These are phyloP conservation scores for Synchiropus splendidus DNA, from an alignment of 2,113 vertebrate genomes.

Conservation along the genomic window DNA sequence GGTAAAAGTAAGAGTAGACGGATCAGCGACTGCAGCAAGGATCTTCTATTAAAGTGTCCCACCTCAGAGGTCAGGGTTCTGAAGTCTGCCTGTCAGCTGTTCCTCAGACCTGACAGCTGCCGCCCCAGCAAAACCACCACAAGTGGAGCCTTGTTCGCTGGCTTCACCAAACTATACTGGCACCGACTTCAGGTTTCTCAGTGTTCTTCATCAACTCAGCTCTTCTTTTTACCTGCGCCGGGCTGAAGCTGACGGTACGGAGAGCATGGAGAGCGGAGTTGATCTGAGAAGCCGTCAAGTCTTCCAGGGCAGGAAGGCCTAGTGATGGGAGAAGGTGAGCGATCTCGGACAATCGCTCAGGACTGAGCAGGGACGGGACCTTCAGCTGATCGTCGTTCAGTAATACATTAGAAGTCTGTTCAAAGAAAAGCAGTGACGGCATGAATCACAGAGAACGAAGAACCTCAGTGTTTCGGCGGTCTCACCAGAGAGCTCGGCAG, in stretches of 20 bases:
- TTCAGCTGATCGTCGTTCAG: constrained; percentile 38
- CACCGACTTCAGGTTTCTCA: background rate
- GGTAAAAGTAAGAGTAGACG: constrained; percentile 3
- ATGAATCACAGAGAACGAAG: background rate
- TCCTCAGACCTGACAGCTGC: constrained; percentile 24
- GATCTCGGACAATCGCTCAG: constrained; percentile 42
- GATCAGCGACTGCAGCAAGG: too few species aligned
- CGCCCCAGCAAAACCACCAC: constrained; percentile 17
- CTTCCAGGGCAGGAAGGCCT: constrained; percentile 58
- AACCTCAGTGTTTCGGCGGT: background rate
- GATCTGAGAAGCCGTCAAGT: constrained; percentile 54
- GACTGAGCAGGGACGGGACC: constrained; percentile 34
- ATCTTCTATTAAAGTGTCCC: too few species aligned
- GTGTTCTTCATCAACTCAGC: too few species aligned
- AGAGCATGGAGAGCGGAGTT: constrained; percentile 39
- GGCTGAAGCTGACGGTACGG: constrained; percentile 48
- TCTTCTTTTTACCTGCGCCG: constrained; percentile 55
- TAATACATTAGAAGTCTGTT: constrained; percentile 57
- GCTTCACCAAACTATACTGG: too few species aligned
- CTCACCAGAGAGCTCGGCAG: constrained; percentile 62
- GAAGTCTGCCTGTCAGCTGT: constrained; percentile 35
- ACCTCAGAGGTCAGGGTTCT: constrained; percentile 12
- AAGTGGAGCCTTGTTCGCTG: constrained; percentile 6
- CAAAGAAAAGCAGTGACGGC: background rate
- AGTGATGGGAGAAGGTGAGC: constrained; percentile 57